phyloP scores from a whole-genome alignment of 2,888 invertebrate genomes.

The Agrochola macilenta region DNA sequence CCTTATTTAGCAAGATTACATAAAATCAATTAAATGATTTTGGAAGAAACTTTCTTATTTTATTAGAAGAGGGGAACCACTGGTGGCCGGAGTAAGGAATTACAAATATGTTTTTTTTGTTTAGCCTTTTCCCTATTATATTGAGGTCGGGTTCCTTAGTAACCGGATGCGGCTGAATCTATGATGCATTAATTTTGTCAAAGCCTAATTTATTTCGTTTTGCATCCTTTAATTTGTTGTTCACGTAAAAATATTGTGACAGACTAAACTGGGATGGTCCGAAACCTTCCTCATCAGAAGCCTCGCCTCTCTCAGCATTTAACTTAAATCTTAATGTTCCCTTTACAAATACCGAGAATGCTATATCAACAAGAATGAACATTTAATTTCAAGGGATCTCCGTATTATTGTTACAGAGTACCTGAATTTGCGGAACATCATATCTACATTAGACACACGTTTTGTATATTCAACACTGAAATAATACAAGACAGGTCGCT shows the following conservation, averaged over 20 bases:
- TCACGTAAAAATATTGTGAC: too few species aligned
- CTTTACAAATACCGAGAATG: slow-evolving; percentile 2
- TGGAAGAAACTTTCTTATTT: slow-evolving; percentile 41
- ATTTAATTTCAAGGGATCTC: slow-evolving; percentile 1
- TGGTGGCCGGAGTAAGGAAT: not conserved
- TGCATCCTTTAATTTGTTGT: too few species aligned
- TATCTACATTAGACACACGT: not conserved
- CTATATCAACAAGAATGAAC: not conserved
- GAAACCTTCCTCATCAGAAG: too few species aligned
- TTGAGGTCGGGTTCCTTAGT: too few species aligned
- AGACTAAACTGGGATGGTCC: too few species aligned
- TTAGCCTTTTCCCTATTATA: too few species aligned
- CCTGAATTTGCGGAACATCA: not conserved
- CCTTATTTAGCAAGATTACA: slow-evolving; percentile 29
- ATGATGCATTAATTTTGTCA: too few species aligned
- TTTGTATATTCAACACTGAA: slow-evolving; percentile 4
- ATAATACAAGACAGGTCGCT: not conserved
- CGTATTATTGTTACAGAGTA: slow-evolving; percentile 8
- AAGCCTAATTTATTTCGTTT: too few species aligned
- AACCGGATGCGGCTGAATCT: too few species aligned
- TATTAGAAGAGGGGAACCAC: not conserved
- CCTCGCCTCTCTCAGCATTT: too few species aligned
- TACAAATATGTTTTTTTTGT: not conserved
- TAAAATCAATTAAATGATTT: slow-evolving; percentile 69
- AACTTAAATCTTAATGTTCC: not conserved